phyloP scores from a whole-genome alignment of 2,888 invertebrate genomes.

The Apamea crenata region DNA sequence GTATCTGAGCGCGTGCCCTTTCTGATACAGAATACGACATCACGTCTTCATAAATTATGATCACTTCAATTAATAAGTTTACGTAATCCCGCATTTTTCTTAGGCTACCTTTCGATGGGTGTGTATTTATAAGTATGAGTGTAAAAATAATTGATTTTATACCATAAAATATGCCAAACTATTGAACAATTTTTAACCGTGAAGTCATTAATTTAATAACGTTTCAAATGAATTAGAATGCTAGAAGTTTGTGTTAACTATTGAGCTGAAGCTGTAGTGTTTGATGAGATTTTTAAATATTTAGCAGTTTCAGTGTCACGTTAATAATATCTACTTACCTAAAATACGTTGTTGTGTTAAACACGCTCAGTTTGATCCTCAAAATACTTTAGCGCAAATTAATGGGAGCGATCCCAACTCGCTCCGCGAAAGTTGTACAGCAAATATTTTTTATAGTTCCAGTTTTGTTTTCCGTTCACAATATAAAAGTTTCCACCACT shows the following conservation, averaged over 20 bases:
- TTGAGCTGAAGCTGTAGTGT: neutral
- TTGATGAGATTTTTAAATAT: neutral
- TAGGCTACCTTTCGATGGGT: neutral
- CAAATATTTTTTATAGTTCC: conserved; percentile 44
- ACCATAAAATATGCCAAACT: conserved; percentile 8
- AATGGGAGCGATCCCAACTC: conserved; percentile 26
- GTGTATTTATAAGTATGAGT: neutral
- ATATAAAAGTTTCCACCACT: conserved; percentile 35
- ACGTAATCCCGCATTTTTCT: neutral
- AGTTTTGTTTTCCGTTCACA: conserved; percentile 41
- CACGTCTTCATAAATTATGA: neutral
- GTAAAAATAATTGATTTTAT: conserved; percentile 51
- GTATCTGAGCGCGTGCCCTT: conserved; percentile 27
- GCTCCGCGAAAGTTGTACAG: conserved; percentile 53
- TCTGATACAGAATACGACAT: conserved; percentile 25
- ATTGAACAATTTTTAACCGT: conserved; percentile 4
- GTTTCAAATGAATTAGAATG: conserved; percentile 21
- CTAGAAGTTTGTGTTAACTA: conserved; percentile 1
- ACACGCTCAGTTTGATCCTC: neutral
- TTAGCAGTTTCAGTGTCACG: neutral
- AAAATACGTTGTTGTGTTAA: conserved; percentile 4
- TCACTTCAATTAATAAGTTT: conserved; percentile 5
- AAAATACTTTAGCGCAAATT: conserved; percentile 16
- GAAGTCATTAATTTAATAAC: conserved; percentile 26
- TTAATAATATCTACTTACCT: neutral